Base-by-base conservation (phyloP, 2,797 vertebrate species). In the Sus cebifrons region DNA sequence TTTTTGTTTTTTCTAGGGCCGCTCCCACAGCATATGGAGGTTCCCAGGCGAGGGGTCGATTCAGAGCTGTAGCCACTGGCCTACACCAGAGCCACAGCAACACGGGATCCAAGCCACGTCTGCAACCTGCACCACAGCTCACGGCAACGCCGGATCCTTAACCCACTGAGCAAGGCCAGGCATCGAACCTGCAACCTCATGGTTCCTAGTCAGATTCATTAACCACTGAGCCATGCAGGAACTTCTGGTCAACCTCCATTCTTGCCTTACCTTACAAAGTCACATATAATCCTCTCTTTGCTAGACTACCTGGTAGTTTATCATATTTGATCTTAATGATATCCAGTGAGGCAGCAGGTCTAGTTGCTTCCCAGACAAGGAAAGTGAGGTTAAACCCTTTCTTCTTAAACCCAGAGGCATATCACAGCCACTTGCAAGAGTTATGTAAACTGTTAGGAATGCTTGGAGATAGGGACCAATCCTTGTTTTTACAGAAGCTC, bases 301-400 rank as follows among this genome's bases (percentile, higher is more conserved):
- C 60, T 83, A 32, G 20, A 86, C 3, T 67, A 2, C 15, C 49
- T 60, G 89, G 65, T 15, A 29, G 11, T 82, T 64, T 10, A 81
- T 67, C 3, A 6, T 13, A 18, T 85, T 90, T 68, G 52, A 74
- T 77, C 60, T 91, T 70, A 82, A 89, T 44, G 29, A 23, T 13
- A 68, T 77, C 23, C 29, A 60, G 44, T 36, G 85, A 92, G 32
- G 49, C 7, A 20, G 1, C 13, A 11, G 49, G 27, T 15, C 15
- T 36, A 74, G 44, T 23, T 85, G 17, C 87, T 92, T 74, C 68
- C 13, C n/a, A 71, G 23, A 78, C n/a, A n/a, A 96, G 87, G 23
- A 82, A 93, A 44, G n/a, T 27, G 60, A 95, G 29, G 62, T 79
- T 74, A 65, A 78, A 68, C 54, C 44, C 54, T 40, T 78, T 52